Evolutionary conservation across 2,113 vertebrate genomes (phyloP).

Genomic region (Callospermophilus lateralis): DNA sequence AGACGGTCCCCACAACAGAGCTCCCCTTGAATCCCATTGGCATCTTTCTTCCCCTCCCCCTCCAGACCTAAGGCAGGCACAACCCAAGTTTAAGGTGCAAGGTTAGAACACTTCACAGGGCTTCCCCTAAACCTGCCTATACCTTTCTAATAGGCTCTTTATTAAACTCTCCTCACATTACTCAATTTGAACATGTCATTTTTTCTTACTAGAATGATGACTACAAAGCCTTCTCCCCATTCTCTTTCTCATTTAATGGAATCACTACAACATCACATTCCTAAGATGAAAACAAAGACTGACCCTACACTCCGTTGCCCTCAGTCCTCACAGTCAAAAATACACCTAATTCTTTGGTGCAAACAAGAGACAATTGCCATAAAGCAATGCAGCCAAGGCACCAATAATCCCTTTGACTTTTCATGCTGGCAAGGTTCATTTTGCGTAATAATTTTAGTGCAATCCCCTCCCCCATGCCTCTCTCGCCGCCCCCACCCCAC

Average conservation of each 20-base stretch:
- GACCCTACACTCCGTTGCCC: neutral
- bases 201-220: neutral
- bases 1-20: neutral
- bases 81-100: neutral
- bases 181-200: neutral
- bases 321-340: slow-evolving; percentile 51
- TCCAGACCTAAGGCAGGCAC: neutral
- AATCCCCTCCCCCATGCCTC: slow-evolving; percentile 65
- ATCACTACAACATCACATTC: neutral
- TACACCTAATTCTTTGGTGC: slow-evolving; percentile 63
- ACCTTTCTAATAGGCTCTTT: neutral
- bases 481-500: too few species aligned
- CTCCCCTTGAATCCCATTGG: neutral
- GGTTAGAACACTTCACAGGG: too few species aligned
- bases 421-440: slow-evolving; percentile 82
- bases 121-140: too few species aligned
- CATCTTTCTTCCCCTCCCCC: too few species aligned
- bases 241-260: neutral
- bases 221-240: neutral
- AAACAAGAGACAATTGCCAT: slow-evolving; percentile 71
- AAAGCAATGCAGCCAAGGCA: slow-evolving; percentile 79
- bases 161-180: neutral
- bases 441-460: slow-evolving; percentile 83
- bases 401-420: slow-evolving; percentile 82
- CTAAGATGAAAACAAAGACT: neutral